These are phyloP conservation scores for Synchiropus splendidus DNA, from an alignment of 2,113 vertebrate genomes.

Conservation along the genomic window DNA sequence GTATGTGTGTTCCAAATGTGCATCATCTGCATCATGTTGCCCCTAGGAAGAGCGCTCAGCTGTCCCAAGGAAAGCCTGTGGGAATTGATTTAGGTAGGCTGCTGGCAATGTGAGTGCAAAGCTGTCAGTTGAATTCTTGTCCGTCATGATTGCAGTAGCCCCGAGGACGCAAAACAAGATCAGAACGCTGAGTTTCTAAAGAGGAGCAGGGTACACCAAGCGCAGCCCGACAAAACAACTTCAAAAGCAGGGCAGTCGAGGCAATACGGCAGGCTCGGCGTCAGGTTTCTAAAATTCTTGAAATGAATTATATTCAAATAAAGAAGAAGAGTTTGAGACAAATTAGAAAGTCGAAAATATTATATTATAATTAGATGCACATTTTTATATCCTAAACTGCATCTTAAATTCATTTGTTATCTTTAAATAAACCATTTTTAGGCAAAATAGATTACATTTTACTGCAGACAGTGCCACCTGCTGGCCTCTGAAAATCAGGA, in stretches of 20 bases:
- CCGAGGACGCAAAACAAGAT: conserved; percentile 38
- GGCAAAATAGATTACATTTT: too few species aligned
- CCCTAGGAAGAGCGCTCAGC: conserved; percentile 37
- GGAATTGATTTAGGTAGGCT: conserved; percentile 29
- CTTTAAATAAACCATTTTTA: too few species aligned
- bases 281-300: too few species aligned
- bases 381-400: too few species aligned
- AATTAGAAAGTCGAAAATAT: too few species aligned
- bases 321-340: too few species aligned
- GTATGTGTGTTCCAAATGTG: conserved; percentile 17
- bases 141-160: conserved; percentile 45
- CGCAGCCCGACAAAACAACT: conserved; percentile 44
- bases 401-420: too few species aligned
- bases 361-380: too few species aligned
- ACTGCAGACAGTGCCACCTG: too few species aligned
- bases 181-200: conserved; percentile 45
- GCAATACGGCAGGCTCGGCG: conserved; percentile 1
- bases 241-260: conserved; percentile 40
- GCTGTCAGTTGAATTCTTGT: conserved; percentile 56
- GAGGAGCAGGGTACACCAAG: conserved; percentile 43
- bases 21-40: conserved; percentile 31
- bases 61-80: conserved; percentile 32
- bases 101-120: conserved; percentile 32
- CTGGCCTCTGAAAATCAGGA: too few species aligned
- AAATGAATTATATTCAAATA: too few species aligned